A percentile compares a stretch with the other conserved stretches of the same genome.
Evolutionary conservation across 2,888 invertebrate genomes (phyloP).

Genomic region (Creontiades dilutus): DNA sequence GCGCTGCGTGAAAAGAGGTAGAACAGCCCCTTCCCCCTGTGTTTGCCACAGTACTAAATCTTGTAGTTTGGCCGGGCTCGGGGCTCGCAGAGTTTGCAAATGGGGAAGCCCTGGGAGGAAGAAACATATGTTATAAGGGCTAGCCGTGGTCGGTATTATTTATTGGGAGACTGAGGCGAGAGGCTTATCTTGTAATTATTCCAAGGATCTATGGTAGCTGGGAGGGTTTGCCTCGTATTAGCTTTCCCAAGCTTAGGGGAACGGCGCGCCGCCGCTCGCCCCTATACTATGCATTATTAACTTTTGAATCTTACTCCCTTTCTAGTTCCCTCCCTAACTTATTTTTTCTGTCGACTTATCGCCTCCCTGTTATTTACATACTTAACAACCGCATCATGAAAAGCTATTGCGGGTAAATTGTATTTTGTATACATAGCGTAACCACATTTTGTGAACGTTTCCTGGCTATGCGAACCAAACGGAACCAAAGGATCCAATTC

Average conservation of each 20-base stretch:
- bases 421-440: slow-evolving; percentile 42
- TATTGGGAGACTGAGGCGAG: slow-evolving; percentile 62
- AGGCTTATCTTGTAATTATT: slow-evolving; percentile 76
- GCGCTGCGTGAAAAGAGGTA: not conserved
- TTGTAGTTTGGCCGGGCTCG: not conserved
- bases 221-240: slow-evolving; percentile 74
- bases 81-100: slow-evolving; percentile 24
- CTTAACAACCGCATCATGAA: slow-evolving; percentile 58
- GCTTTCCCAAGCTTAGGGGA: slow-evolving; percentile 74
- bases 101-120: slow-evolving; percentile 13
- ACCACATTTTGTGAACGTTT: not conserved
- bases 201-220: slow-evolving; percentile 75
- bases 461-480: too few relatives aligned
- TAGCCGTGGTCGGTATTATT: slow-evolving; percentile 62
- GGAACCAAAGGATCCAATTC: too few relatives aligned
- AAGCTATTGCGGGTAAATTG: slow-evolving; percentile 42
- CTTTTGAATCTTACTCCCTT: slow-evolving; percentile 73
- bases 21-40: slow-evolving; percentile 1
- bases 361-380: slow-evolving; percentile 67
- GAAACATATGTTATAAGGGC: slow-evolving; percentile 53
- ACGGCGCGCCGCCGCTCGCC: slow-evolving; percentile 19
- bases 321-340: slow-evolving; percentile 59
- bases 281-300: slow-evolving; percentile 75
- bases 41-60: not conserved
- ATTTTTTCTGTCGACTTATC: slow-evolving; percentile 70